A percentile compares a stretch with the other conserved stretches of the same genome.
Evolutionary conservation across 92 coral and sea anemone genomes (phyloP).

Genomic region (Zoanthus gigantus): DNA sequence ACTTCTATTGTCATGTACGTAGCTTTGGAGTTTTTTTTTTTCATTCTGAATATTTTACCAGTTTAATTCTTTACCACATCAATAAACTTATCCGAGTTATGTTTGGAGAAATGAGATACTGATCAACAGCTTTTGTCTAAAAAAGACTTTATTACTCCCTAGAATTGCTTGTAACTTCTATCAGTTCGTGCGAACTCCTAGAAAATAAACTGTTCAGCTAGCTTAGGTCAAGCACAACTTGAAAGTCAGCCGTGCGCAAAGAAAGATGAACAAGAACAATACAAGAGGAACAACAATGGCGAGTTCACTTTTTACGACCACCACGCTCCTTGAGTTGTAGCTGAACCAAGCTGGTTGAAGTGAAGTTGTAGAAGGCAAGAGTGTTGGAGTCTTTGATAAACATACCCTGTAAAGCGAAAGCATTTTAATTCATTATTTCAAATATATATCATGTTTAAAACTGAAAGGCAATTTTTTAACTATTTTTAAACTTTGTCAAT

Average conservation of each 20-base stretch:
- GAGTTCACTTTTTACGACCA: slow-evolving; percentile 87
- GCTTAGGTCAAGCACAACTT: not conserved
- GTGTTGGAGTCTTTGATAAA: slow-evolving; percentile 98
- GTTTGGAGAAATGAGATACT: no score
- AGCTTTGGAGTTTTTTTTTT: no score
- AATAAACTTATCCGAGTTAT: no score
- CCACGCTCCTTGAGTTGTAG: slow-evolving; percentile 99
- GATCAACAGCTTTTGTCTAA: no score
- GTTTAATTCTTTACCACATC: no score
- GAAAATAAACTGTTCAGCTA: not conserved
- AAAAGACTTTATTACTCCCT: no score
- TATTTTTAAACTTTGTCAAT: not conserved
- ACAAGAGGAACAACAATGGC: not conserved
- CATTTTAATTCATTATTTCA: not conserved
- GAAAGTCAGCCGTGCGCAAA: not conserved
- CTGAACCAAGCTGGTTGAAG: slow-evolving; percentile 83
- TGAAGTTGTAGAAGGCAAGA: slow-evolving; percentile 91
- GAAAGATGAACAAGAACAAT: not conserved
- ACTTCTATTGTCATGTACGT: no score
- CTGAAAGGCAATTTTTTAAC: not conserved
- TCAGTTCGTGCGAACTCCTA: not conserved
- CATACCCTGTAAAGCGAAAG: slow-evolving; percentile 73
- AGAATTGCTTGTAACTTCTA: not conserved
- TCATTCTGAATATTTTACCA: no score
- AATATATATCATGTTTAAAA: not conserved